Base-by-base conservation (phyloP, 2,797 vertebrate genomes). In the Bryconaethiops microstoma region DNA sequence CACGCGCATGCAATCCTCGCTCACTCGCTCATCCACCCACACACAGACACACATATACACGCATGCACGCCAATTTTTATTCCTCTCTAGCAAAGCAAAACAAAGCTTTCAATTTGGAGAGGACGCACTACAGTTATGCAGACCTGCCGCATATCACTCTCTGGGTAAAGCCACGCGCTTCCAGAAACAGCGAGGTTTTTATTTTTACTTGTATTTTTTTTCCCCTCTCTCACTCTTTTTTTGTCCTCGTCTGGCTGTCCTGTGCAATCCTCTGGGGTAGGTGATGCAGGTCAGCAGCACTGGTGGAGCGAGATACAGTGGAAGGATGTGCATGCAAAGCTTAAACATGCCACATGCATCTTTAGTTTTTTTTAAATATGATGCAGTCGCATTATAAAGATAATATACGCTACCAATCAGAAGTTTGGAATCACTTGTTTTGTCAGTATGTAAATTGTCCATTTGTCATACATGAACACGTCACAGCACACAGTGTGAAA, bases 31-130 rank as follows among this genome's bases (percentile, higher is more conserved):
- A 59, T 17, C 63, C 45, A 35, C 7, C 55, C 25, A 25, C 29
- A 29, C 29, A 1, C 29, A 29, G 1, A 29, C 6, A 25, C 42
- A 23, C 13, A 78, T 55, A 77, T 10, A 50, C 40, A 35, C 54
- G 12, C 57, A 39, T 35, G 7, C 57, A 57, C 17, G 1, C 6
- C 6, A 6, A 42, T 75, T 39, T 35, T 42, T 42, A 6, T 50
- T 50, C 10, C 70, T 62, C 23, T 29, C 60, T 39, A 76, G 42
- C 40, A 71, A 75, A 64, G 50, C 21, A 16, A 50, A 25, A 74
- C 64, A 60, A 5, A 29, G 59, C 29, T 40, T 45, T 16, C 21
- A 76, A 65, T 79, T 57, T 67, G n/a, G 12, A 64, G 74, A 81
- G 25, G 60, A 73, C 39, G 35, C 7, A 10, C 16, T 45, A 29